These are phyloP conservation scores for Drosophila mayaguana DNA, from an alignment of 2,888 invertebrate species.

Conservation along the genomic window DNA sequence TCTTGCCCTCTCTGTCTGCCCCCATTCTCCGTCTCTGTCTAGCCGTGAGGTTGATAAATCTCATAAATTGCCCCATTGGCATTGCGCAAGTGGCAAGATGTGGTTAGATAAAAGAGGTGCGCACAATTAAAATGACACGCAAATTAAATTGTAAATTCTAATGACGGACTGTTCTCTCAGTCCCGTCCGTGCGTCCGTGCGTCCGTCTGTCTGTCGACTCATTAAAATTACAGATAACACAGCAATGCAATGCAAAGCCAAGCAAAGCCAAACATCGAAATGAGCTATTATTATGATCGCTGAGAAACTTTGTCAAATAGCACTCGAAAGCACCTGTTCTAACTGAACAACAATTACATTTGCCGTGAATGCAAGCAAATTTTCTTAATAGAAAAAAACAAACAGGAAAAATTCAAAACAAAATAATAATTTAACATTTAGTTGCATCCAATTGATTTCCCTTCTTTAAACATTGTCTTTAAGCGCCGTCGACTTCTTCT, in stretches of 20 bases:
- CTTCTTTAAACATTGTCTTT: background rate
- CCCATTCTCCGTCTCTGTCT: background rate
- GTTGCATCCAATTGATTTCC: background rate
- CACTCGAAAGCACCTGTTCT: slow-evolving; percentile 30
- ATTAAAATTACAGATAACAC: slow-evolving; percentile 43
- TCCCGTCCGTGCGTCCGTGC: background rate
- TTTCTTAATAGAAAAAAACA: background rate
- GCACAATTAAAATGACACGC: slow-evolving; percentile 54
- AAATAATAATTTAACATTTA: background rate
- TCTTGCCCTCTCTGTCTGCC: background rate
- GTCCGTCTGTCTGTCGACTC: slow-evolving; percentile 13
- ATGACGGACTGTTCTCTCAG: slow-evolving; percentile 15
- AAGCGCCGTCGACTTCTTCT: background rate
- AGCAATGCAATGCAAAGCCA: background rate
- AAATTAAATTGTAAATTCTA: slow-evolving; percentile 67
- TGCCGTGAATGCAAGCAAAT: background rate
- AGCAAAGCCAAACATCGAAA: background rate
- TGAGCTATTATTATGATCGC: slow-evolving; percentile 2
- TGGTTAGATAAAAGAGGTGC: slow-evolving; percentile 42
- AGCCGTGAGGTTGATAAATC: slow-evolving; percentile 29
- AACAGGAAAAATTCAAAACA: too few relatives aligned
- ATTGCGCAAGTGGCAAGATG: slow-evolving; percentile 49
- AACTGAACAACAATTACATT: background rate
- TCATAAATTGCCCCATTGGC: slow-evolving; percentile 52
- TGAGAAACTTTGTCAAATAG: slow-evolving; percentile 31